Base-by-base conservation (phyloP, 1,140 invertebrate genomes). In the Diorhabda sublineata region DNA sequence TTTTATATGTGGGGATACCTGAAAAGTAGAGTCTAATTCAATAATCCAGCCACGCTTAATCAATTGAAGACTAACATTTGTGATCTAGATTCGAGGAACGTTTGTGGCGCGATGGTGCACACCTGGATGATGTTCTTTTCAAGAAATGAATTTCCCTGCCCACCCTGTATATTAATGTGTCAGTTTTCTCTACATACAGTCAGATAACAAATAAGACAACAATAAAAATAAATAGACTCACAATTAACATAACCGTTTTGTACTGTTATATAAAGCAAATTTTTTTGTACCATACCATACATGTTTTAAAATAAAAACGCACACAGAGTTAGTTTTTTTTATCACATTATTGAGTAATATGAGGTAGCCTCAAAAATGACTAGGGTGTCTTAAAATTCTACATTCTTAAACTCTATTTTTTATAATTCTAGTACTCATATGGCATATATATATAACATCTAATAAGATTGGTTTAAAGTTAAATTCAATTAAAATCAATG, bases 321-420 rank as follows among this genome's bases (percentile, higher is more conserved):
- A 52, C 47, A 52, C 6, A 52, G 47, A 8, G 2, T 52, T 52
- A 52, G 47, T 52, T 52, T 8, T 52, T 8, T 52, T 52, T 52
- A 52, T 52, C 47, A 52, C 47, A 52, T 26, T 26, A 52, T 52
- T n/a, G 47, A 52, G 47, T 52, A 52, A 52, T 26, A 52, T 52
- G 47, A 52, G 47, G 47, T 52, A 52, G 47, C 47, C 47, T 52
- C 47, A 52, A 52, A 52, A 52, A n/a, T 52, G 47, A 52, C 47
- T 52, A 52, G 47, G 47, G 47, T n/a, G 47, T 52, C 47, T 8
- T 52, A 52, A 8, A 8, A 52, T n/a, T 52, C 6, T n/a, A 52
- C 3, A 52, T 52, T 52, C n/a, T 52, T 52, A 52, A 8, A 52
- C 47, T 52, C 47, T 52, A n/a, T n/a, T 52, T 52, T 52, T 52